These are phyloP conservation scores for Poecilia latipinna DNA, from an alignment of 2,113 vertebrate genomes.

Conservation along the genomic window DNA sequence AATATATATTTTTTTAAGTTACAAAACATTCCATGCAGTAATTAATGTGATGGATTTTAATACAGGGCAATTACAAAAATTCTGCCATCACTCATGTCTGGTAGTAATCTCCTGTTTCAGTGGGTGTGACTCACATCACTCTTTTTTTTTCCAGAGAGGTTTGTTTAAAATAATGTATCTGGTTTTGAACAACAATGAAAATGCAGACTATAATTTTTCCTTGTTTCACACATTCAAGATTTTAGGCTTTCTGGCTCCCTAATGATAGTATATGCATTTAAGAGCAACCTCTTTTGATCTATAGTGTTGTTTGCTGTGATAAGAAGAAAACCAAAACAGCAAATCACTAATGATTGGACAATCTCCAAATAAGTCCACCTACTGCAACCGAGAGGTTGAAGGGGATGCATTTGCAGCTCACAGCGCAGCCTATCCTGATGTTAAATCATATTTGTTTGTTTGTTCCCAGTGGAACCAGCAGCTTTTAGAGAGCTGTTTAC, in stretches of 20 bases:
- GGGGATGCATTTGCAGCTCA: conserved; percentile 30
- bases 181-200: too few species aligned
- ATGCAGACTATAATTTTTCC: too few species aligned
- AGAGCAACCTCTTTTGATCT: background rate
- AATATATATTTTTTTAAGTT: too few species aligned
- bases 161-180: too few species aligned
- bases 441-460: conserved; percentile 20
- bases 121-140: too few species aligned
- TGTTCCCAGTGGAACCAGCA: conserved; percentile 43
- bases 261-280: background rate
- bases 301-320: background rate
- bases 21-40: too few species aligned
- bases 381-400: background rate
- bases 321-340: background rate
- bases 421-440: background rate
- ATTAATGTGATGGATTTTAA: too few species aligned
- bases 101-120: too few species aligned
- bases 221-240: background rate
- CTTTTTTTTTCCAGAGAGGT: too few species aligned
- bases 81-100: too few species aligned
- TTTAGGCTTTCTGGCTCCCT: background rate
- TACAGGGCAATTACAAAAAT: too few species aligned
- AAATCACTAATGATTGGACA: background rate
- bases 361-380: background rate
- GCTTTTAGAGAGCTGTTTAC: conserved; percentile 49